Conservation (phyloP, 2,797 vertebrate genomes). For the Sebastes hubbsi region DNA sequence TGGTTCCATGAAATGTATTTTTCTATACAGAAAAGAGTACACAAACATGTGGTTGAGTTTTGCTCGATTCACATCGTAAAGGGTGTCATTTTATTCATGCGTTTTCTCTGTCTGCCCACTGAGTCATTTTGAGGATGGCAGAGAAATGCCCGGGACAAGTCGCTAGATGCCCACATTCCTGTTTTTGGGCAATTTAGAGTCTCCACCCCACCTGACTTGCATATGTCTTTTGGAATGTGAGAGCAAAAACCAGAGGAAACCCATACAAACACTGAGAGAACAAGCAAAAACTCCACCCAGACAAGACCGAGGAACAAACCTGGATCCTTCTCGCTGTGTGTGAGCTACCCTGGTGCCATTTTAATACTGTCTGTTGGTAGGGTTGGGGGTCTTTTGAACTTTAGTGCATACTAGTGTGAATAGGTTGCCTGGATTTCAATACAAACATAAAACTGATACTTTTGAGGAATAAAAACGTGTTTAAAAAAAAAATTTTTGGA, state of each 20-base stretch:
- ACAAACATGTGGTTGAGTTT: conserved; percentile 29
- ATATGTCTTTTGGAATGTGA: conserved; percentile 61
- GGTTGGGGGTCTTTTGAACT: accelerated
- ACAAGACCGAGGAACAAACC: conserved; percentile 2
- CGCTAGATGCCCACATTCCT: conserved; percentile 29
- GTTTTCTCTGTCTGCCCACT: conserved; percentile 26
- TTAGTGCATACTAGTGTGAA: accelerated
- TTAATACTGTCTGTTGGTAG: not conserved
- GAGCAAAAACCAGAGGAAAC: conserved; percentile 48
- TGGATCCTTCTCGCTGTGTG: not conserved
- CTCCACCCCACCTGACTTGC: conserved; percentile 53
- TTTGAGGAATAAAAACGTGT: not conserved
- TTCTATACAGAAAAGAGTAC: not conserved
- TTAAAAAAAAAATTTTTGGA: not conserved
- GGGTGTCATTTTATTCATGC: conserved; percentile 33
- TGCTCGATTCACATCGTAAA: conserved; percentile 15
- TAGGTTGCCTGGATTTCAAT: not conserved
- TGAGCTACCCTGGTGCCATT: not conserved
- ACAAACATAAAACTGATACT: not conserved
- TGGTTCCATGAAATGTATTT: not conserved
- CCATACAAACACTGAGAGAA: conserved; percentile 33
- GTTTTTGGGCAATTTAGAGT: conserved; percentile 21
- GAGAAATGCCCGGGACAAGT: conserved; percentile 25
- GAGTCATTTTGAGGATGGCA: conserved; percentile 20
- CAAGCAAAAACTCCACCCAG: conserved; percentile 26